Conservation (phyloP, 2,113 vertebrate genomes). For the Syngnathus floridae region DNA sequence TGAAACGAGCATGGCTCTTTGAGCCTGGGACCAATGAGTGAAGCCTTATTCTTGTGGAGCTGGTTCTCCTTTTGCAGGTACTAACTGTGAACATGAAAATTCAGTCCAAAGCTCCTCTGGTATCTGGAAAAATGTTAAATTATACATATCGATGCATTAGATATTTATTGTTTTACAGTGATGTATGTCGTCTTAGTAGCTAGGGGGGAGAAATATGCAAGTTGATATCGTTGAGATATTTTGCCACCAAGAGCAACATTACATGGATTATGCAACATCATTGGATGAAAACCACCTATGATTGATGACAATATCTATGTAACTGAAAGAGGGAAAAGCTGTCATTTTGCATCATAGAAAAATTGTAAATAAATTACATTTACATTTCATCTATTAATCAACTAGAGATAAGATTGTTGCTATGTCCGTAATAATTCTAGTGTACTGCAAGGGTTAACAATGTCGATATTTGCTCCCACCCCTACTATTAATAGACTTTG, state of each 20-base stretch:
- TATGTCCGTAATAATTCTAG: neutral
- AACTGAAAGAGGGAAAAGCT: neutral
- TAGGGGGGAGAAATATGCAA: neutral
- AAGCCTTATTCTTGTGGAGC: constrained; percentile 45
- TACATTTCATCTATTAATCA: neutral
- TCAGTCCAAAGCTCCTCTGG: constrained; percentile 16
- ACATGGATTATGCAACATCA: neutral
- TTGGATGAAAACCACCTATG: neutral
- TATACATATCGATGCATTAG: constrained; percentile 39
- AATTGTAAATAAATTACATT: neutral
- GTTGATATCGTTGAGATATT: neutral
- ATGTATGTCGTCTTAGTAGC: neutral
- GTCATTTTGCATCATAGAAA: neutral
- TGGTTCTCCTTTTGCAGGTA: constrained; percentile 50
- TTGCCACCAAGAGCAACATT: neutral
- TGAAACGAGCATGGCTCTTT: constrained; percentile 3
- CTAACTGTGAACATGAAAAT: constrained; percentile 36
- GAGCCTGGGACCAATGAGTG: constrained; percentile 26
- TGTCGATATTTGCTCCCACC: neutral
- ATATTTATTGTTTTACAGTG: constrained; percentile 56
- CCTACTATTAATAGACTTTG: neutral
- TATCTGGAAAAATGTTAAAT: constrained; percentile 39
- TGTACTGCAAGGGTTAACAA: neutral
- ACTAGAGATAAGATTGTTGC: neutral
- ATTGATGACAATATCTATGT: neutral